A percentile compares a stretch with the other conserved stretches of the same genome.
Conservation (phyloP, 2,113 vertebrate genomes). For the Sisor rabdophorus region DNA sequence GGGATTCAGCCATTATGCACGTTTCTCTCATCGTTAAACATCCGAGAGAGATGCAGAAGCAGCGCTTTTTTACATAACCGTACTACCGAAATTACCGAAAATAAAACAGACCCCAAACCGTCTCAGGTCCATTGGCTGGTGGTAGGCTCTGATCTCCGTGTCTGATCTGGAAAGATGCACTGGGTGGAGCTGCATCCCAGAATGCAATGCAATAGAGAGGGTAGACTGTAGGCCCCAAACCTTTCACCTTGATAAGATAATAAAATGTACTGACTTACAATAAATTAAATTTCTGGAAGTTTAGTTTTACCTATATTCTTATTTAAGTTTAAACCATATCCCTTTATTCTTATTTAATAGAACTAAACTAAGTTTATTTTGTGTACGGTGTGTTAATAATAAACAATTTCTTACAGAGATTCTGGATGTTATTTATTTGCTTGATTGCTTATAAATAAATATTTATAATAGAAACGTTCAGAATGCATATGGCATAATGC, state of each 20-base stretch:
- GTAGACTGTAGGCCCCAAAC: not conserved
- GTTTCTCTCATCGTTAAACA: not conserved
- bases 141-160: not conserved
- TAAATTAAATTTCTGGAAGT: not conserved
- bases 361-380: no score
- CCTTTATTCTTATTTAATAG: no score
- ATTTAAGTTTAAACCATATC: no score
- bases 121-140: not conserved
- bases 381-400: no score
- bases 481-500: not conserved
- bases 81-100: no score
- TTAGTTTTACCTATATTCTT: not conserved
- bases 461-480: no score
- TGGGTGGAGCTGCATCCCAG: conserved; percentile 45
- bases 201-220: conserved; percentile 25
- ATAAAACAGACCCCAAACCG: not conserved
- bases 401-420: no score
- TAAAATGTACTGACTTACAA: not conserved
- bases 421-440: not conserved
- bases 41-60: not conserved
- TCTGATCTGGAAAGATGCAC: conserved; percentile 2
- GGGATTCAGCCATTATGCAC: not conserved
- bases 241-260: not conserved
- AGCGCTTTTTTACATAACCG: not conserved
- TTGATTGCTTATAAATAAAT: not conserved